Evolutionary conservation across 2,797 vertebrate genomes (phyloP).

Genomic region (Sciurus carolinensis): DNA sequence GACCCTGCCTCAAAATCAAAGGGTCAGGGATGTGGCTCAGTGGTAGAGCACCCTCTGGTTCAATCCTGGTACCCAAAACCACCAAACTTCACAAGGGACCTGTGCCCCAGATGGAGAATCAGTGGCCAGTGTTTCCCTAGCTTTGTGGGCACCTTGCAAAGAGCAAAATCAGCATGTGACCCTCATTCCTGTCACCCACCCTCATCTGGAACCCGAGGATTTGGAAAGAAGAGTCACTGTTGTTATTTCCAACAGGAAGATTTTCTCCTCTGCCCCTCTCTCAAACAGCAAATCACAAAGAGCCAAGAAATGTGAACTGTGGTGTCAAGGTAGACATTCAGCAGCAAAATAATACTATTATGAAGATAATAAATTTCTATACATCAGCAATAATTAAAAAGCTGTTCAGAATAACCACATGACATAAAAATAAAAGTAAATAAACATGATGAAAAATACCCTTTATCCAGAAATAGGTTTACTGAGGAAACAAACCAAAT

Average conservation of each 20-base stretch:
- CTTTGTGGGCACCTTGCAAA: fast-evolving
- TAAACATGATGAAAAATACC: not conserved
- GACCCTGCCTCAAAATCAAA: too few species aligned
- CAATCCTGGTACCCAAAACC: too few species aligned
- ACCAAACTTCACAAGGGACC: not conserved
- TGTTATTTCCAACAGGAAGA: not conserved
- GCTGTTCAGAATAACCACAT: not conserved
- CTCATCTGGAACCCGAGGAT: not conserved
- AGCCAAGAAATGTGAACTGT: not conserved
- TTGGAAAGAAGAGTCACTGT: not conserved
- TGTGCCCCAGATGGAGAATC: not conserved
- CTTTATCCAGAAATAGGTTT: not conserved
- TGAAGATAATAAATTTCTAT: too few species aligned
- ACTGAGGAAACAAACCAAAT: too few species aligned
- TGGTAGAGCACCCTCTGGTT: too few species aligned
- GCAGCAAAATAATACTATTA: not conserved
- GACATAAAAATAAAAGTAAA: not conserved
- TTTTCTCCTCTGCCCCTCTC: not conserved
- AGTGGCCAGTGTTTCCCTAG: fast-evolving
- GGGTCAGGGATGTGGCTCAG: too few species aligned
- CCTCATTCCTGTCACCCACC: fast-evolving
- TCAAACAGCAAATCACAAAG: not conserved
- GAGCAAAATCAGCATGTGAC: fast-evolving
- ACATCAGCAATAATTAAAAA: not conserved
- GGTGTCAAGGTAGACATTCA: not conserved